Evolutionary conservation across 1,140 invertebrate genomes (phyloP), one percentile per base, ranked within the genome.

Genomic region (Cryptotermes secundus): DNA sequence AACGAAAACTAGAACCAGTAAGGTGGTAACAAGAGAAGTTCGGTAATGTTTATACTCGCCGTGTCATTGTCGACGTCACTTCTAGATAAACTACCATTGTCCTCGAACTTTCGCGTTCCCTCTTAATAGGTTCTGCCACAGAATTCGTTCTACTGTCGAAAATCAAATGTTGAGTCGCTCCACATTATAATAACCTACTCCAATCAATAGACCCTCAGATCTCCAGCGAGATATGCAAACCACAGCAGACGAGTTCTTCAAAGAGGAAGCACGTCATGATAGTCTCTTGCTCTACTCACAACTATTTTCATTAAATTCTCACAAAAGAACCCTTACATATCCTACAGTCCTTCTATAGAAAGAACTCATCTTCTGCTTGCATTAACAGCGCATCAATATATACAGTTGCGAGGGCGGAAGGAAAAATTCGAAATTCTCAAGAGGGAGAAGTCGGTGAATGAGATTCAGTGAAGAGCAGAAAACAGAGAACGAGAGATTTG

Each of bases 351-450:
- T 72, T 72, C 59, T 72, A 31, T n/a, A 72, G 53, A 72, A 72
- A 19, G 45, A n/a, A 72, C 26, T 26, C 9, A 16, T 26, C 59
- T 72, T 72, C 59, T 72, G 31, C 10, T 72, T 72, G 31, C n/a
- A 72, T 72, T 72, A 72, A n/a, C 59, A 72, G n/a, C 26, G n/a
- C n/a, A 12, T 26, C 59, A 49, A 16, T 31, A 72, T 31, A 31
- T 72, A 72, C 26, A 72, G n/a, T n/a, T 14, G 59, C 26, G 59
- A 72, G n/a, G 16, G 31, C 9, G 59, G 4, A 72, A 72, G n/a
- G 14, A 72, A 72, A 72, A 72, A 72, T n/a, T 31, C 26, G 59
- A 31, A 72, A 72, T 72, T 72, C 59, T 72, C 59, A 72, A 72
- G 59, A n/a, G 59, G n/a, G n/a, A 31, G 26, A 6, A 31, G 26